Base-by-base conservation (phyloP, 2,888 invertebrate genomes). In the Caenorhabditis plicata region DNA sequence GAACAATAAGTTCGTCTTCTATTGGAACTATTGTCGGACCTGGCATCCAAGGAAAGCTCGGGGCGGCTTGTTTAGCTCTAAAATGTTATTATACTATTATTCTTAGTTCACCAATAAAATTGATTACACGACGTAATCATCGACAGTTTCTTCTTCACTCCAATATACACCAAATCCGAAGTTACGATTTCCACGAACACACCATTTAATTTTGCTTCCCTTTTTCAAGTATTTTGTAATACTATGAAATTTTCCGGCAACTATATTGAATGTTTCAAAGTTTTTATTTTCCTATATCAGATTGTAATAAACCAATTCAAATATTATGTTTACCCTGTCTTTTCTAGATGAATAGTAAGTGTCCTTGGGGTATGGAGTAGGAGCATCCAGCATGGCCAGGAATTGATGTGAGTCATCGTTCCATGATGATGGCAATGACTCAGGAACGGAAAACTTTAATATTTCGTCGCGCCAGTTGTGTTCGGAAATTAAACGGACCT, bases 1-100 rank as follows among this genome's bases (percentile, higher is more conserved):
- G 41, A 19, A 63, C 57, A 35, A 57, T 44, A 38, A 65, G 38
- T 23, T 47, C 45, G 15, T 68, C 68, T 26, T 72, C 64, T 31
- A 75, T 50, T 3, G 75, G 71, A 1, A 71, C 74, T 22, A 73
- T 61, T 8, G 66, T 43, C 17, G 74, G 73, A 23, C 74, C 74
- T 1, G 77, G 77, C 74, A 77, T 74, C 64, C 75, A 72, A 15
- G 64, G 55, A 47, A 71, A 71, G 19, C 52, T 45, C 1, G 71
- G 71, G 17, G 62, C 42, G 4, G 67, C 53, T 52, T 71, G 71
- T n/a, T 60, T 61, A 23, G 66, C 64, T 17, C 69, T 69, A 39
- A 48, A 67, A 25, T 38, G 33, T 45, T 11, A 29, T 15, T 5
- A n/a, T n/a, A 26, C 19, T 9, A 4, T 9, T 41, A 17, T n/a